These are phyloP conservation scores for Solea senegalensis DNA, from an alignment of 2,113 vertebrate genomes.

Conservation along the genomic window DNA sequence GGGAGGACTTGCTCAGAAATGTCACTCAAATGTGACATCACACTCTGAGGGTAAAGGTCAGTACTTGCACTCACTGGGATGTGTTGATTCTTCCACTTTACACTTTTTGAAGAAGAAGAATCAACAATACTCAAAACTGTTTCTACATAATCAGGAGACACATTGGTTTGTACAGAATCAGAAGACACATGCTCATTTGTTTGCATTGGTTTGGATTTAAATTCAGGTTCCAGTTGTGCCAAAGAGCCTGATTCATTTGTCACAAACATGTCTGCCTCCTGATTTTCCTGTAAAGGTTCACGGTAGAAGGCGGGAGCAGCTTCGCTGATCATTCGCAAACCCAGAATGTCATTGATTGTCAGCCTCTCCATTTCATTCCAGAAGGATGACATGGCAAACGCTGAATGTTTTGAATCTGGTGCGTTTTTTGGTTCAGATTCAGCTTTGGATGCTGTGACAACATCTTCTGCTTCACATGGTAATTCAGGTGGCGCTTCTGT, in stretches of 20 bases:
- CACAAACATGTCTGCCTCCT: constrained; percentile 35
- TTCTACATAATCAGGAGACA: constrained; percentile 31
- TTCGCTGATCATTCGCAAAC: constrained; percentile 52
- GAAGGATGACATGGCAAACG: constrained; percentile 81
- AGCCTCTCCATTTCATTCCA: constrained; percentile 85
- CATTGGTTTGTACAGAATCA: background rate
- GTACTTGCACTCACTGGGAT: background rate
- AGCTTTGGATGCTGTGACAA: constrained; percentile 4
- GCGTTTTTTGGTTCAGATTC: constrained; percentile 18
- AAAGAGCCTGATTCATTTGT: constrained; percentile 64
- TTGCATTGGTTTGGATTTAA: constrained; percentile 34
- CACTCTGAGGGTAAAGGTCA: constrained; percentile 36
- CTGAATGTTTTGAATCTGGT: constrained; percentile 39
- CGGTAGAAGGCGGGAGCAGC: constrained; percentile 36
- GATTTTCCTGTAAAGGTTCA: constrained; percentile 53
- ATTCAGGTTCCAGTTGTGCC: constrained; percentile 33
- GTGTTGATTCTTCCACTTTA: constrained; percentile 65
- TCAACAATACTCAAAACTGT: constrained; percentile 3
- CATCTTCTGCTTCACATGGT: background rate
- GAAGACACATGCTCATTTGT: constrained; percentile 15
- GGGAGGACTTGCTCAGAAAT: constrained; percentile 34
- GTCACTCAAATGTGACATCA: constrained; percentile 33
- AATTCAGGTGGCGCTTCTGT: constrained; percentile 10
- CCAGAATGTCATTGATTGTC: constrained; percentile 83
- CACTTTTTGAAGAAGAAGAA: constrained; percentile 10